Evolutionary conservation across 2,888 invertebrate species (phyloP).

Genomic region (Polymixis lichenea): DNA sequence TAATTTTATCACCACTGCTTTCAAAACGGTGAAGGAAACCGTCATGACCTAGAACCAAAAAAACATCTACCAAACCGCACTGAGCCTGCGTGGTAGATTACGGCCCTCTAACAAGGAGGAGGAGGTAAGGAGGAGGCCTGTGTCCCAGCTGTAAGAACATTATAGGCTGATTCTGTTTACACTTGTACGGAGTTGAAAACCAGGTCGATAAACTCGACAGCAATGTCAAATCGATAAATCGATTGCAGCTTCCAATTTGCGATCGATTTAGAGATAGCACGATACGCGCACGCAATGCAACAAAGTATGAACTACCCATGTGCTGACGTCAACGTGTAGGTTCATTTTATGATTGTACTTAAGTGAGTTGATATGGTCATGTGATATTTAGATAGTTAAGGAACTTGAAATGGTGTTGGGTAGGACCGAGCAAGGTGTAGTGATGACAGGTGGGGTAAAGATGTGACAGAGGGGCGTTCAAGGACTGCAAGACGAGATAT

Average conservation of each 20-base stretch:
- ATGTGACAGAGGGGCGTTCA: no score
- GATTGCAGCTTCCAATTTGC: slow-evolving; percentile 48
- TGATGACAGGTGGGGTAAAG: no score
- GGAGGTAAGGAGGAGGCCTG: no score
- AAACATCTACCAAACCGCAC: no score
- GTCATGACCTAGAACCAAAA: no score
- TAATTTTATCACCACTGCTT: no score
- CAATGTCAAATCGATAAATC: slow-evolving; percentile 57
- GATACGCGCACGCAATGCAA: slow-evolving; percentile 15
- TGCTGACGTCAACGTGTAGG: slow-evolving; percentile 1
- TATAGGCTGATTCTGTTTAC: not conserved
- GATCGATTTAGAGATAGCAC: slow-evolving; percentile 51
- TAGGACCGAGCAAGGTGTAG: no score
- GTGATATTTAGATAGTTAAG: not conserved
- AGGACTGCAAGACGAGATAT: no score
- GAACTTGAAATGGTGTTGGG: not conserved
- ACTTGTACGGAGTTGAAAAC: slow-evolving; percentile 18
- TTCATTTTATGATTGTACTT: not conserved
- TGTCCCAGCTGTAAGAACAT: no score
- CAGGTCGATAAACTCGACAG: slow-evolving; percentile 33
- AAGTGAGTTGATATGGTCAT: not conserved
- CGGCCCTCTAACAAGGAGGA: no score
- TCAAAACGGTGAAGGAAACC: no score
- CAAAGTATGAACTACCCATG: slow-evolving; percentile 7
- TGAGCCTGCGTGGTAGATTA: no score